Conservation (phyloP, 1,140 invertebrate genomes). For the Mamestra configurata region DNA sequence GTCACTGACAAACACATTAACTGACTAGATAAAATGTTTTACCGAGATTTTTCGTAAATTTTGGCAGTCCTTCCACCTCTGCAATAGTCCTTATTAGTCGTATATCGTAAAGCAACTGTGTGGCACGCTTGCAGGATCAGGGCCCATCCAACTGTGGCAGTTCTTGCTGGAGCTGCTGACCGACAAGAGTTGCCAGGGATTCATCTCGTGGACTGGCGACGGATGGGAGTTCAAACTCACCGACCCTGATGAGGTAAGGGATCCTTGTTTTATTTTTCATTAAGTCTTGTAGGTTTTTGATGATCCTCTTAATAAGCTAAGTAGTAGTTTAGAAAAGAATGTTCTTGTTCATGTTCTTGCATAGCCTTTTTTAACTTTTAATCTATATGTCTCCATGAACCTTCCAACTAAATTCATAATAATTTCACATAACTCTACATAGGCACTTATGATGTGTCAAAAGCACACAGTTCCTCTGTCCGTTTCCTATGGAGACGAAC, state of each 20-base stretch:
- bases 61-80: not conserved
- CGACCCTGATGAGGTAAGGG: slow-evolving; percentile 96
- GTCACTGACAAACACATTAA: too few relatives aligned
- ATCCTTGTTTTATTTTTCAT: not conserved
- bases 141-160: slow-evolving; percentile 99
- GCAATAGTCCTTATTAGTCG: slow-evolving; percentile 39
- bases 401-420: too few relatives aligned
- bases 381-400: too few relatives aligned
- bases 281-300: not conserved
- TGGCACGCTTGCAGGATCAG: slow-evolving; percentile 90
- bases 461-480: too few relatives aligned
- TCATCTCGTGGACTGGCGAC: slow-evolving; percentile 99
- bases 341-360: too few relatives aligned
- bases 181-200: slow-evolving; percentile 98
- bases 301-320: too few relatives aligned
- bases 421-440: too few relatives aligned
- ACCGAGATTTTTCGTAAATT: not conserved
- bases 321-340: too few relatives aligned
- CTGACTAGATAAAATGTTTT: too few relatives aligned
- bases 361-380: too few relatives aligned
- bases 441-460: too few relatives aligned
- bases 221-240: slow-evolving; percentile 99
- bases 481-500: too few relatives aligned
- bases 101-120: slow-evolving; percentile 85
- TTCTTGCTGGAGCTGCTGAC: slow-evolving; percentile 98